Base-by-base conservation (phyloP, 2,113 vertebrate species). In the Lichenostomus cassidix region DNA sequence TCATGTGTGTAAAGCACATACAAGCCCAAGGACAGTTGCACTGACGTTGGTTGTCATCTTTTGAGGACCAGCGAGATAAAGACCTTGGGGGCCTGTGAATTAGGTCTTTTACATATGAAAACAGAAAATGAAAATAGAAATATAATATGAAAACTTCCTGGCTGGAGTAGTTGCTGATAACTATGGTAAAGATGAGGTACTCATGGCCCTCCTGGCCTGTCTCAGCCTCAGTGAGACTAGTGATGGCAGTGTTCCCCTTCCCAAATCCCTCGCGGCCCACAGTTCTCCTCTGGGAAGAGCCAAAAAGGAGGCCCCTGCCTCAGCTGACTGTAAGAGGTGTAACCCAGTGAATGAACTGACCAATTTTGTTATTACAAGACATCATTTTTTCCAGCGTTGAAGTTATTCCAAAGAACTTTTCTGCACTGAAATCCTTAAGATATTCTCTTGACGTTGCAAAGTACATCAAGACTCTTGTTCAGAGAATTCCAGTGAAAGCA, bases 361-460 rank as follows among this genome's bases (percentile, higher is more conserved):
- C 46, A 13, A n/a, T 62, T 70, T 77, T 65, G 24, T 81, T 74
- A 63, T 58, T 59, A 75, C 27, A 67, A 37, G 28, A 49, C 23
- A 69, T 49, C 0, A 11, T 69, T 93, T 86, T 22, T 73, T 92
- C 37, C 59, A 63, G 52, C 0, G 1, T 44, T 53, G 42, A 86
- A 65, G 37, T 74, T 89, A 65, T 58, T 92, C 63, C 77, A 33
- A 85, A 77, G 28, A 86, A 21, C 4, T 79, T 83, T 79, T 68
- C 70, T 68, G 55, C 33, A 11, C 53, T 46, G 37, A 92, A 87
- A 71, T 73, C 37, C 22, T 75, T 69, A 3, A 9, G 64, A 41
- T 89, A n/a, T 35, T 81, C 55, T 70, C 49, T 83, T 79, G 78
- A 31, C 6, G 3, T 52, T 3, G 5, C n/a, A 44, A 89, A 60